phyloP scores from a whole-genome alignment of 2,797 vertebrate genomes.

The Enteromius viviparus region DNA sequence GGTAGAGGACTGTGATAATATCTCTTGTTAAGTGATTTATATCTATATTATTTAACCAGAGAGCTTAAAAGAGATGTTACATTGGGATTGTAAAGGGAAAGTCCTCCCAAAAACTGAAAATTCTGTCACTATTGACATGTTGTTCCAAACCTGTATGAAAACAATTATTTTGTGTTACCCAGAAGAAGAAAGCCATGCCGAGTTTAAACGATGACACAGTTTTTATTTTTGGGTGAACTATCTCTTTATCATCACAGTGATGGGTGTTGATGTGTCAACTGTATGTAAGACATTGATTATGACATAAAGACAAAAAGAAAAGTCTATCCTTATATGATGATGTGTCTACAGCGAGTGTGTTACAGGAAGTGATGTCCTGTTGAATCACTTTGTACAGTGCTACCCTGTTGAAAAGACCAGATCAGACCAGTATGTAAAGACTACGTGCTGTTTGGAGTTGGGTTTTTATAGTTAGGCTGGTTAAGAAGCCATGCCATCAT shows the following conservation, averaged over 20 bases:
- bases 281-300: conserved; percentile 21
- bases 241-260: neutral
- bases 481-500: conserved; percentile 3
- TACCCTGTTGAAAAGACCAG: conserved; percentile 37
- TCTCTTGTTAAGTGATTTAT: conserved; percentile 9
- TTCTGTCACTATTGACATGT: neutral
- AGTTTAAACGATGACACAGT: neutral
- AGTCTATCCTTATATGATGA: conserved; percentile 1
- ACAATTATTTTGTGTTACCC: no score
- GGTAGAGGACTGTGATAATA: conserved; percentile 1
- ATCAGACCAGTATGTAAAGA: neutral
- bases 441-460: neutral
- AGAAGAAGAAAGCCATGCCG: no score
- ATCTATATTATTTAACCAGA: neutral
- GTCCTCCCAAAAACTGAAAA: neutral
- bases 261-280: neutral
- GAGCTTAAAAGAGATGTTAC: conserved; percentile 7
- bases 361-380: conserved; percentile 23
- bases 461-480: conserved; percentile 14
- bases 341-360: neutral
- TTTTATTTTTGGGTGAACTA: neutral
- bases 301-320: neutral
- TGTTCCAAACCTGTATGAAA: neutral
- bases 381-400: neutral
- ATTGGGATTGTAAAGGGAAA: neutral